These are phyloP conservation scores for Stenchaetothrips biformis DNA, from an alignment of 2,888 invertebrate species.

Conservation along the genomic window DNA sequence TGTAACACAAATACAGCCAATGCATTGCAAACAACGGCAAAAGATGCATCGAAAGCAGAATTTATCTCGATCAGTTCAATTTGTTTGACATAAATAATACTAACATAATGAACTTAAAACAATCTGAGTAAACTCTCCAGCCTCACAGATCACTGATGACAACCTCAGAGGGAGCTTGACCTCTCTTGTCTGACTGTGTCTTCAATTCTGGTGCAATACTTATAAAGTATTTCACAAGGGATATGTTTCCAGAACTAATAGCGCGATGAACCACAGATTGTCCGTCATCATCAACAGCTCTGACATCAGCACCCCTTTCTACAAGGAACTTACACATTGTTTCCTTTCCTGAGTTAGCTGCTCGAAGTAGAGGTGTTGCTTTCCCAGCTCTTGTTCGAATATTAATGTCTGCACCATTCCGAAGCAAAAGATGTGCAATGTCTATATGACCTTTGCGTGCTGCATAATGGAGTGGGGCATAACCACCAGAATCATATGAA, in stretches of 20 bases:
- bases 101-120: too few relatives aligned
- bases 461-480: constrained; percentile 86
- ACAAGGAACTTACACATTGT: constrained; percentile 42
- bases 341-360: constrained; percentile 41
- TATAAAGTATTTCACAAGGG: constrained; percentile 1
- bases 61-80: too few relatives aligned
- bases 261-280: constrained; percentile 31
- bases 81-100: too few relatives aligned
- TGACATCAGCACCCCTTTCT: constrained; percentile 29
- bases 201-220: not conserved
- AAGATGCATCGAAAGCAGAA: too few relatives aligned
- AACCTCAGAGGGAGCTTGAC: not conserved
- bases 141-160: too few relatives aligned
- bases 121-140: too few relatives aligned
- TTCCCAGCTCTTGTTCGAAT: constrained; percentile 67
- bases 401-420: constrained; percentile 67
- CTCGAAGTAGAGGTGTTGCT: constrained; percentile 69
- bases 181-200: not conserved
- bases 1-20: too few relatives aligned
- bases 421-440: constrained; percentile 64
- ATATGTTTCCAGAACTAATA: not conserved
- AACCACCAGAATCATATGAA: constrained; percentile 68
- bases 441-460: constrained; percentile 70
- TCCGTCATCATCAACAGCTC: constrained; percentile 31
- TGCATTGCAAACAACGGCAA: too few relatives aligned